Conservation (phyloP, 2,888 invertebrate genomes). For the Siphonodentalium dalli region DNA sequence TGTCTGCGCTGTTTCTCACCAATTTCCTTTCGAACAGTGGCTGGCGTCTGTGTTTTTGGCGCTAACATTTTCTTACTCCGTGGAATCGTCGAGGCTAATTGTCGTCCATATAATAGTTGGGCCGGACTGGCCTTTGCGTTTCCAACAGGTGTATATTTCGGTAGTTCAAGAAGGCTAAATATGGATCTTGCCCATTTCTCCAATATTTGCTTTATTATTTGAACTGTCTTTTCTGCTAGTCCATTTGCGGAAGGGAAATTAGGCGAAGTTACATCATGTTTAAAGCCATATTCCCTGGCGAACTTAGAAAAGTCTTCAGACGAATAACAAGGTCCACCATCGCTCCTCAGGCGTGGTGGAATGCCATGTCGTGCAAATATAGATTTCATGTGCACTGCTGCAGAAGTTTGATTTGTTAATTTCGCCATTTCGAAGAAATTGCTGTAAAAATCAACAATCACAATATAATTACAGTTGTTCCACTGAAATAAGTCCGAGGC, state of each 20-base stretch:
- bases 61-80: too few species aligned
- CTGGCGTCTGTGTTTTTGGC: too few species aligned
- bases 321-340: slow-evolving; percentile 4
- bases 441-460: slow-evolving; percentile 24
- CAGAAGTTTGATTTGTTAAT: neutral
- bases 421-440: slow-evolving; percentile 19
- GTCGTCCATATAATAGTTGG: too few species aligned
- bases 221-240: neutral
- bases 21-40: too few species aligned
- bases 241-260: neutral
- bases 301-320: slow-evolving; percentile 1
- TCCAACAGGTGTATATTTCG: slow-evolving; percentile 1
- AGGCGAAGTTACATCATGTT: neutral
- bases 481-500: slow-evolving; percentile 28
- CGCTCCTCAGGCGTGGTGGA: neutral
- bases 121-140: too few species aligned
- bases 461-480: slow-evolving; percentile 18
- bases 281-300: neutral
- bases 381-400: slow-evolving; percentile 3
- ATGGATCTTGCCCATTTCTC: slow-evolving; percentile 4
- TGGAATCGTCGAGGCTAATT: too few species aligned
- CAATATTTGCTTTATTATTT: neutral
- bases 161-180: neutral
- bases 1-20: too few species aligned
- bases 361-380: slow-evolving; percentile 9